Base-by-base conservation (phyloP, 2,113 vertebrate genomes). In the Falco punctatus region DNA sequence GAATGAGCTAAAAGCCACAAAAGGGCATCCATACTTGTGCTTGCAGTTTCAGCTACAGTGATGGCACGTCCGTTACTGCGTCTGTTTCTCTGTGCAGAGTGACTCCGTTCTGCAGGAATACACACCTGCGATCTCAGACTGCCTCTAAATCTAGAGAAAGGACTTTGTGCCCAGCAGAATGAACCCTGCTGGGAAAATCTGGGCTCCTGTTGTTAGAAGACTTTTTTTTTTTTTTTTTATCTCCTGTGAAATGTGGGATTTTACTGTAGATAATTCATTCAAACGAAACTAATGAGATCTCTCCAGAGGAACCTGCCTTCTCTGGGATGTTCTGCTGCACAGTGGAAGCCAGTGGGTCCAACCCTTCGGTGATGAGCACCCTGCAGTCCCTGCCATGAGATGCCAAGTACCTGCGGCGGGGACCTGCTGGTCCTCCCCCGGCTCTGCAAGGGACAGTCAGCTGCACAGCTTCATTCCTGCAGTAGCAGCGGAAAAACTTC, bases 391-490 rank as follows among this genome's bases (percentile, higher is more conserved):
- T 4, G 3, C 27, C 22, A 1, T 15, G 54, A 48, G 18, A 67
- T 49, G 75, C 27, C 79, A 66, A 13, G 35, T 20, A 33, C 5
- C 27, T 32, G 5, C 3, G 0, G 22, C 0, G 2, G 49, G 13
- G 4, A 88, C 27, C 2, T 1, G 30, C 71, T 66, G 58, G 9
- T 81, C 38, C 64, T 86, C 71, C 46, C 46, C 51, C 30, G 40
- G n/a, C 22, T 69, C 69, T 57, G 42, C 38, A 33, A 55, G 59
- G 64, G 61, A 23, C 51, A 17, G 13, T 27, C 73, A 67, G 16
- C 67, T 55, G 79, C 67, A 13, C 26, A 3, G 59, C 44, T 67
- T 20, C 33, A 38, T 74, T 86, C 38, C 55, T 52, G 18, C 52
- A 65, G 6, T 4, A 48, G 17, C n/a, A 51, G 11, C 15, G 55